Percentiles rank a stretch among this genome's conserved stretches.
Evolutionary conservation across 2,113 vertebrate species (phyloP).

Genomic region (Apteryx owenii): DNA sequence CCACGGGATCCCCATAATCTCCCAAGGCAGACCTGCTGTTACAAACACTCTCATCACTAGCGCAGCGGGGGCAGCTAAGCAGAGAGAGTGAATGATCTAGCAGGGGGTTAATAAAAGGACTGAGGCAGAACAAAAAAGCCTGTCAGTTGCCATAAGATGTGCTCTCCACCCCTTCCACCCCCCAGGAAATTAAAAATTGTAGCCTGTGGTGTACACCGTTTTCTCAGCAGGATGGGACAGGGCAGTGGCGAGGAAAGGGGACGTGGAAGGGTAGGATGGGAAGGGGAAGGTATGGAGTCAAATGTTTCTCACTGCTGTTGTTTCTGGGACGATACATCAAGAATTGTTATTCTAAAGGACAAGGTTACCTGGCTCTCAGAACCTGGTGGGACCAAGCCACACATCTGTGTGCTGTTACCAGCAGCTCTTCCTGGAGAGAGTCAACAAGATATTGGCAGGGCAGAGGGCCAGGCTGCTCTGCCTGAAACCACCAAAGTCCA

Average conservation of each 20-base stretch:
- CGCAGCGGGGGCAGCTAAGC: conserved; percentile 58
- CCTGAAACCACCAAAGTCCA: neutral
- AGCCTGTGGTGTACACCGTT: neutral
- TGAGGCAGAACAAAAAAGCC: conserved; percentile 58
- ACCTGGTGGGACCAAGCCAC: neutral
- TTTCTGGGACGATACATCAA: neutral
- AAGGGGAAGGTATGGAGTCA: neutral
- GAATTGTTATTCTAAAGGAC: neutral
- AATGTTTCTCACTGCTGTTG: neutral
- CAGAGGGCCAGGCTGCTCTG: neutral
- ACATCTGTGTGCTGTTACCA: neutral
- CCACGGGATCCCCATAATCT: conserved; percentile 66
- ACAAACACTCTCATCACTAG: conserved; percentile 74
- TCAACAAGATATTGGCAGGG: neutral
- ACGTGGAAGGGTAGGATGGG: neutral
- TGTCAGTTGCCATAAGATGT: conserved; percentile 55
- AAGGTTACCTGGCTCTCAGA: neutral
- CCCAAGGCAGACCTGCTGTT: conserved; percentile 72
- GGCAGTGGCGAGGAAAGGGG: neutral
- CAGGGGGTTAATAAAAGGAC: conserved; percentile 73
- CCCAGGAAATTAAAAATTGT: conserved; percentile 65
- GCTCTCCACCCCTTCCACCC: conserved; percentile 27
- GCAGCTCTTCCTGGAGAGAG: neutral
- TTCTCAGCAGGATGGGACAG: neutral
- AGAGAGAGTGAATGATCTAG: conserved; percentile 46